A percentile compares a stretch with the other conserved stretches of the same genome.
Conservation (phyloP, 2,113 vertebrate genomes). For the Scopus umbretta region DNA sequence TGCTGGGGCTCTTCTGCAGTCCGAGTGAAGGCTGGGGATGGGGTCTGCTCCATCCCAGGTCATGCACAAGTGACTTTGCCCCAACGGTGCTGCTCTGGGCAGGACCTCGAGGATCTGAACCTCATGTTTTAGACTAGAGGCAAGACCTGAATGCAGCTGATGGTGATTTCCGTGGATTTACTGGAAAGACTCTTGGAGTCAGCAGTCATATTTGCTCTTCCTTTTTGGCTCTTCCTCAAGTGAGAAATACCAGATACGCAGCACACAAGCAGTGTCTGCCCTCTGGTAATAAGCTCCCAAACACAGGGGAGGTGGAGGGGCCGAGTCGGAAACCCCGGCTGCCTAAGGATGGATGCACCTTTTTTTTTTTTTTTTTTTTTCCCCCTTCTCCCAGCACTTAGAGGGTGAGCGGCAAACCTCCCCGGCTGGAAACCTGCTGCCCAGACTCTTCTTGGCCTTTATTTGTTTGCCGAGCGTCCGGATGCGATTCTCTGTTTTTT, state of each 20-base stretch:
- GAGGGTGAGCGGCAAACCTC: not conserved
- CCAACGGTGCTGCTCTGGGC: not conserved
- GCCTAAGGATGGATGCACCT: not conserved
- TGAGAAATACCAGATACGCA: not conserved
- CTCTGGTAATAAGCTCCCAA: not conserved
- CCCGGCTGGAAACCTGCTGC: not conserved
- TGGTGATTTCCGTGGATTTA: not conserved
- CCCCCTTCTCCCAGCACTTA: not conserved
- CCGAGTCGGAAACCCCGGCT: rapidly evolving
- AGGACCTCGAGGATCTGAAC: not conserved
- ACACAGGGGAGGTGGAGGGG: not conserved
- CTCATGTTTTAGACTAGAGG: not conserved
- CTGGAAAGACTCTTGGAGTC: not conserved
- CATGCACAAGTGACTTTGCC: rapidly evolving
- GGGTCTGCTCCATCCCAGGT: not conserved
- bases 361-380: too few relatives aligned
- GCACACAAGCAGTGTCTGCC: not conserved
- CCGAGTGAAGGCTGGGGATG: rapidly evolving
- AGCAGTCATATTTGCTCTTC: not conserved
- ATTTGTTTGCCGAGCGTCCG: not conserved
- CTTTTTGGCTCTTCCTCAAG: not conserved
- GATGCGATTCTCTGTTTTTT: not conserved
- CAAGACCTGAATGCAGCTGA: not conserved
- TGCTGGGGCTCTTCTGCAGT: not conserved
- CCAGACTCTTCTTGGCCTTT: not conserved